Conservation (phyloP, 2,113 vertebrate genomes). For the Pituophis catenifer region DNA sequence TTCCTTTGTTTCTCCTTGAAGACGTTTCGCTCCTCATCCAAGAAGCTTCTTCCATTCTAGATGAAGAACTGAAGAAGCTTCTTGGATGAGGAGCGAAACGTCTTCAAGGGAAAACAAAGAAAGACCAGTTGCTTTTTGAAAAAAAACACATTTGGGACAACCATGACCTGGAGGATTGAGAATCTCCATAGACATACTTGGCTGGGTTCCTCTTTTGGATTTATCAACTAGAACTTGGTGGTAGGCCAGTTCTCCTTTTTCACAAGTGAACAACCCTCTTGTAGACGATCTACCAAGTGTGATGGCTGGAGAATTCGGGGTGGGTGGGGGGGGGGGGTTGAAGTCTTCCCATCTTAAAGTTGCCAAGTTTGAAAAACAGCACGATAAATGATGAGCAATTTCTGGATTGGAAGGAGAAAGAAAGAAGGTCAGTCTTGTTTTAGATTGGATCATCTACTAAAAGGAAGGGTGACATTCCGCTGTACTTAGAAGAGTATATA, state of each 20-base stretch:
- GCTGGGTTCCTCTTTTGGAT: background rate
- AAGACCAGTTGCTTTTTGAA: background rate
- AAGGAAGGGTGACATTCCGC: background rate
- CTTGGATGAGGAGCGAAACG: no score
- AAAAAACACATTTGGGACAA: background rate
- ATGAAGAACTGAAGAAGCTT: no score
- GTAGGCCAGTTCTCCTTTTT: background rate
- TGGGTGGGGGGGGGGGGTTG: accelerated
- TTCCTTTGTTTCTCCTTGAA: no score
- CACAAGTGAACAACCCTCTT: background rate
- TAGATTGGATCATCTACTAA: background rate
- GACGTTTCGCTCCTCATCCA: no score
- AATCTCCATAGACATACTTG: background rate
- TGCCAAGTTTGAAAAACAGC: background rate
- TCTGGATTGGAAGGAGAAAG: background rate
- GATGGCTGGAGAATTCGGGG: background rate
- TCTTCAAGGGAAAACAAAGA: no score
- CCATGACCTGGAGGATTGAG: background rate
- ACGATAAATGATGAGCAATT: background rate
- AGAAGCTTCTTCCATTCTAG: no score
- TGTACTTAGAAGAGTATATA: background rate
- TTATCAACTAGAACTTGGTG: background rate
- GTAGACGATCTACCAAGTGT: background rate
- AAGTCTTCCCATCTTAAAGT: background rate
- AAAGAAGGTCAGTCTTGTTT: background rate